These are phyloP conservation scores for Caenorhabditis elegans DNA, from an alignment of 1,140 invertebrate genomes.

Conservation along the genomic window DNA sequence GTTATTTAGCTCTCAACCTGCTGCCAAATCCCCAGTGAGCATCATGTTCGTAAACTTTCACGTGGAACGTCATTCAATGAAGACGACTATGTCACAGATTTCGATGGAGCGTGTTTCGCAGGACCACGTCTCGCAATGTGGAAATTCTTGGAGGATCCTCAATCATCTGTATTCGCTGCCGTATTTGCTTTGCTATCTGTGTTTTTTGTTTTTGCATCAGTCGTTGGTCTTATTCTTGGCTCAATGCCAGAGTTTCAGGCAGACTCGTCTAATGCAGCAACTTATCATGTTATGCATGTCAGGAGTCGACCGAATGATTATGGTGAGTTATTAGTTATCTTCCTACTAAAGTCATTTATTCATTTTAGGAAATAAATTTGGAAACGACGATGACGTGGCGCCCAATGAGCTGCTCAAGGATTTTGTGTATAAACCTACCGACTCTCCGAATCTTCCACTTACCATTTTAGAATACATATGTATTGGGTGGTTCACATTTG, in stretches of 20 bases:
- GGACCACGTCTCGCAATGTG: conserved; percentile 56
- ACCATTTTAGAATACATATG: conserved; percentile 66
- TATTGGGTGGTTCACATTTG: conserved; percentile 70
- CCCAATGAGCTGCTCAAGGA: conserved; percentile 20
- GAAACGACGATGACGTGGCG: conserved; percentile 38
- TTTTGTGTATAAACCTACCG: conserved; percentile 61
- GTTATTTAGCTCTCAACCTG: conserved; percentile 59
- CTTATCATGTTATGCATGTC: conserved; percentile 58
- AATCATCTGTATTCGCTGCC: conserved; percentile 56
- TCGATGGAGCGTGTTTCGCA: conserved; percentile 56
- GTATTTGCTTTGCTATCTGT: conserved; percentile 60
- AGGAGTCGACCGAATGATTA: conserved; percentile 25
- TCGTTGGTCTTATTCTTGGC: conserved; percentile 60
- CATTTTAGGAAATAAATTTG: conserved; percentile 11
- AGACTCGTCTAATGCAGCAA: conserved; percentile 56
- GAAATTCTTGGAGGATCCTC: conserved; percentile 60
- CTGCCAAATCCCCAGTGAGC: conserved; percentile 39
- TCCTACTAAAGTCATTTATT: background rate
- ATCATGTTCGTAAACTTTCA: conserved; percentile 5
- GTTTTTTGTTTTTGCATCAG: conserved; percentile 57
- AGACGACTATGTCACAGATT: conserved; percentile 49
- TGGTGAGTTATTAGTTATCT: background rate
- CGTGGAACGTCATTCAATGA: conserved; percentile 48
- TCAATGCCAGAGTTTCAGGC: conserved; percentile 66
- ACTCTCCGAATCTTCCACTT: conserved; percentile 54